Evolutionary conservation across 2,797 vertebrate genomes (phyloP).

Genomic region (Sus cebifrons): DNA sequence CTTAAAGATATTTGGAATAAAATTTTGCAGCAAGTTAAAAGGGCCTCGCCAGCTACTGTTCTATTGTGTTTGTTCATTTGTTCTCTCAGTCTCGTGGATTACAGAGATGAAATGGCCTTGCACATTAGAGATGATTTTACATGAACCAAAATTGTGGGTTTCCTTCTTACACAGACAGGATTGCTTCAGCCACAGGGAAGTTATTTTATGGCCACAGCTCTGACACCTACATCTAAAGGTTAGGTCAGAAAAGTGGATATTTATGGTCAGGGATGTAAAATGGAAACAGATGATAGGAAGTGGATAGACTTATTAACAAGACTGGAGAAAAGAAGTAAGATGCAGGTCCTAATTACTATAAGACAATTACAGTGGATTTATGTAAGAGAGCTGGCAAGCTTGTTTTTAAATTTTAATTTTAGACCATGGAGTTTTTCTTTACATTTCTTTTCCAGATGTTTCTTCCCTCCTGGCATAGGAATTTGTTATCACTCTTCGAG

Average conservation of each 20-base stretch:
- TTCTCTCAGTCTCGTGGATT: slow-evolving; percentile 54
- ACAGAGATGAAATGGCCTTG: slow-evolving; percentile 13
- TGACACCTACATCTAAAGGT: slow-evolving; percentile 1
- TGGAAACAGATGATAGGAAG: slow-evolving; percentile 42
- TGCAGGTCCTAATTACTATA: not conserved
- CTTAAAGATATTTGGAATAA: slow-evolving; percentile 29
- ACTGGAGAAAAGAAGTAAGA: not conserved
- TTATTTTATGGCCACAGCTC: slow-evolving; percentile 67
- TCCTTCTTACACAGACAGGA: not conserved
- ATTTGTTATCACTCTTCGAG: slow-evolving; percentile 5
- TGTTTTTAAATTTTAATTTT: slow-evolving; percentile 66
- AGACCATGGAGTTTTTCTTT: not conserved
- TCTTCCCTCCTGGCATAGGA: not conserved
- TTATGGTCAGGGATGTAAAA: not conserved
- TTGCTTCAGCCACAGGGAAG: slow-evolving; percentile 46
- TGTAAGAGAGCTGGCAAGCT: not conserved
- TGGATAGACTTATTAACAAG: not conserved
- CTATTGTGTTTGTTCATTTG: slow-evolving; percentile 42
- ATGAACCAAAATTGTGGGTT: slow-evolving; percentile 39
- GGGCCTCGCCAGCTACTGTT: not conserved
- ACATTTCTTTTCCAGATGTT: not conserved
- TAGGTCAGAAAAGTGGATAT: slow-evolving; percentile 38
- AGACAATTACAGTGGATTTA: not conserved
- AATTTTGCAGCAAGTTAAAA: slow-evolving; percentile 30
- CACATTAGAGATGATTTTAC: slow-evolving; percentile 47